Evolutionary conservation across 2,797 vertebrate species (phyloP).

Genomic region (Gobio occitaniae): DNA sequence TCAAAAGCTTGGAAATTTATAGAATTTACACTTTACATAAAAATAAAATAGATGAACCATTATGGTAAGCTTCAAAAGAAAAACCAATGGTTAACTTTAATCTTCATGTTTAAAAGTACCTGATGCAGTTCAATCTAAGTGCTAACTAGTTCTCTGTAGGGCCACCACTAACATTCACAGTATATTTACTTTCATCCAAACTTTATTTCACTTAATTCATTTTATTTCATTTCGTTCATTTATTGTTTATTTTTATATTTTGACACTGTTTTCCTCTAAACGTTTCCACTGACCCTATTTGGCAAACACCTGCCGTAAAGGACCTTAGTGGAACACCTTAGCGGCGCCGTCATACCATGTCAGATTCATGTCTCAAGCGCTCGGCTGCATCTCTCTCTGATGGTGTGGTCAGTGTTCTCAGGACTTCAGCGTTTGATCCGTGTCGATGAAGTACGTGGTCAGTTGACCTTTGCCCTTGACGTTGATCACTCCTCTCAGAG

Average conservation of each 20-base stretch:
- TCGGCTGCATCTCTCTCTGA: not conserved
- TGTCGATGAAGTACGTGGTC: constrained; percentile 87
- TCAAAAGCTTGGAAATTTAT: not conserved
- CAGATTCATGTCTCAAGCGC: not conserved
- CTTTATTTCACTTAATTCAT: not conserved
- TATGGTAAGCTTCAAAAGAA: not conserved
- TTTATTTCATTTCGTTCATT: not conserved
- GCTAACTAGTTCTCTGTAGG: not conserved
- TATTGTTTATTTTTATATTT: not conserved
- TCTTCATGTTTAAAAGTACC: not conserved
- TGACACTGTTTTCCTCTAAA: not conserved
- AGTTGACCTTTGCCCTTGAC: constrained; percentile 93
- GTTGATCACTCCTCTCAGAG: constrained; percentile 82
- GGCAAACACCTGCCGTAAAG: not conserved
- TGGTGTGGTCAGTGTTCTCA: not conserved
- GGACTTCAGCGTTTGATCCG: constrained; percentile 66
- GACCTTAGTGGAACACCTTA: not conserved
- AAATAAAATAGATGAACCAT: not conserved
- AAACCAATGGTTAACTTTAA: not conserved
- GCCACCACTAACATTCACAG: not conserved
- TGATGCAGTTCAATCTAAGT: not conserved
- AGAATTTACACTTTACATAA: not conserved
- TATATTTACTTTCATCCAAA: not conserved
- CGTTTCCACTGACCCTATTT: not conserved
- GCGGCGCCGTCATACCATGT: not conserved